Evolutionary conservation across 2,888 invertebrate genomes (phyloP).

Genomic region (Aspidapion aeneum): DNA sequence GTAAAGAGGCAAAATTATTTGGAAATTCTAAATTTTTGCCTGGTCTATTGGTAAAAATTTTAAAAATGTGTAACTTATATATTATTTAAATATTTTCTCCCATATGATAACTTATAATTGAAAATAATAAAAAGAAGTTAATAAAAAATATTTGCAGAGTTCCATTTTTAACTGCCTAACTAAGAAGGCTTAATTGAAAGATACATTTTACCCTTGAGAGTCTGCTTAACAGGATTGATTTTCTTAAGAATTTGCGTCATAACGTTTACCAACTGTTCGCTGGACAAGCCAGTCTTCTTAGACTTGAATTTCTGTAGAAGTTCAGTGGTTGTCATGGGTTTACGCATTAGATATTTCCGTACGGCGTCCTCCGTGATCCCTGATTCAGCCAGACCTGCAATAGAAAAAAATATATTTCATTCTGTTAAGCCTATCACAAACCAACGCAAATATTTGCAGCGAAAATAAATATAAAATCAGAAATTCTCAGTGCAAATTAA

Average conservation of each 20-base stretch:
- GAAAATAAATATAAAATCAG: slow-evolving; percentile 1
- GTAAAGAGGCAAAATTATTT: too few species aligned
- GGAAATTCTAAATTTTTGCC: too few species aligned
- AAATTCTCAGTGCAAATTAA: too few species aligned
- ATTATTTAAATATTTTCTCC: too few species aligned
- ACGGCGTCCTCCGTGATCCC: slow-evolving; percentile 95
- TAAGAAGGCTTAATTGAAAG: slow-evolving; percentile 70
- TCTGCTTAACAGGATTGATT: slow-evolving; percentile 90
- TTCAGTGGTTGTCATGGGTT: slow-evolving; percentile 98
- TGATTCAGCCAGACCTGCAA: slow-evolving; percentile 62
- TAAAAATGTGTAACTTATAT: too few species aligned
- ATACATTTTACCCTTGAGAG: slow-evolving; percentile 92
- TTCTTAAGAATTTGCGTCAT: slow-evolving; percentile 94
- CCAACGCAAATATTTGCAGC: too few species aligned
- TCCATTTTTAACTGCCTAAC: neutral
- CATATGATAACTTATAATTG: too few species aligned
- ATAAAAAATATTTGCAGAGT: too few species aligned
- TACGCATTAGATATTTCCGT: slow-evolving; percentile 88
- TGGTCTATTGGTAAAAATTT: too few species aligned
- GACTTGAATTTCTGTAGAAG: slow-evolving; percentile 92
- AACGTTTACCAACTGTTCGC: slow-evolving; percentile 86
- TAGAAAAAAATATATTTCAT: neutral
- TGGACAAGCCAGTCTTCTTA: slow-evolving; percentile 86
- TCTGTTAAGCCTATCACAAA: too few species aligned
- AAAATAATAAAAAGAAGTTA: too few species aligned